Base-by-base conservation (phyloP, 2,888 invertebrate species). In the Drosophila paranaensis region DNA sequence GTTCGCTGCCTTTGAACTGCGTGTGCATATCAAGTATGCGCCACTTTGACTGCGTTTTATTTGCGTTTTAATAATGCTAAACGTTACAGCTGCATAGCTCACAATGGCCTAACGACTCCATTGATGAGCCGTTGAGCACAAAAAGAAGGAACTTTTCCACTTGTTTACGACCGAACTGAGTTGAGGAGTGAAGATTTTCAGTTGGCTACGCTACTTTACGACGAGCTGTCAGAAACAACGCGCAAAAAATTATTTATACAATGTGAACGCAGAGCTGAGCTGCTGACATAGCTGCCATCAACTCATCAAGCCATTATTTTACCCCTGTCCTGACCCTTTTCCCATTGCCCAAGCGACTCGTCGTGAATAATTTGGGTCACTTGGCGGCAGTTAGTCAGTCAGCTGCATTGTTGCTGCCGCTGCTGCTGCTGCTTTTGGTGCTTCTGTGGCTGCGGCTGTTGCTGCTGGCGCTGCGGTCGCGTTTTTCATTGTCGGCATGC, bases 401-500 rank as follows among this genome's bases (percentile, higher is more conserved):
- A 90, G 76, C 67, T 87, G 84, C 89, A 87, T 77, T 85, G 83
- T 83, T 85, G 71, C 65, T 72, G 55, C 48, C 62, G 48, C 42
- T 51, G 50, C 39, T 51, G 58, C 33, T 77, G 62, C 51, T 72
- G 78, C 65, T 74, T 65, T 43, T 64, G 46, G 14, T 48, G 27
- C 46, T 46, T 27, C 27, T 48, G 48, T 30, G 48, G 48, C 30
- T 50, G 30, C 16, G 30, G 30, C 48, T 16, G 48, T 50, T 33
- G 48, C 48, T 50, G 48, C 48, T 50, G 48, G 48, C 62, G 50
- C 68, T 86, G 85, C 71, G 85, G 90, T 90, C 83, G 90, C 90
- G 78, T 90, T 88, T 88, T 86, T 90, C 83, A 90, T 87, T 88
- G 86, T 89, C 88, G 88, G 85, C 87, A 89, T 84, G 84, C 88